Base-by-base conservation (phyloP, 2,888 invertebrate genomes). In the Yponomeuta plumbellus region DNA sequence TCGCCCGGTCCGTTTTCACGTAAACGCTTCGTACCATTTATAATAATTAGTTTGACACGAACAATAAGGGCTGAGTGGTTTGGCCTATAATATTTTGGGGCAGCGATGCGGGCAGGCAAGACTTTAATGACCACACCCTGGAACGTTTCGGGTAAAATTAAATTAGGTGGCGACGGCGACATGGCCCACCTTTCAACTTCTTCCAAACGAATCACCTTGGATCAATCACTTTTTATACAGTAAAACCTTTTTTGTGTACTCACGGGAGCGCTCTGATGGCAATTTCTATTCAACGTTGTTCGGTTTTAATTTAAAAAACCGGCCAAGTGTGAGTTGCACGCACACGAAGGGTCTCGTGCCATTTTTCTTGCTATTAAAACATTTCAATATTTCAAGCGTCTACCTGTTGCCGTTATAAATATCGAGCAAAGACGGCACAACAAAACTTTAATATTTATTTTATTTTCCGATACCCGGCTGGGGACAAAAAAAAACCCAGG, bases 81-180 rank as follows among this genome's bases (percentile, higher is more conserved):
- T 77, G 82, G 71, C 81, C 85, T 81, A 84, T 34, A 34, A 34
- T 34, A 34, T 34, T 80, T 83, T 83, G 80, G 79, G 73, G 73
- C 64, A 61, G 63, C 64, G 39, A 34, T 5, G 44, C 44, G 44
- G 44, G 17, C 44, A 52, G 44, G 40, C 66, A 65, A 23, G 66
- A 66, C 64, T 68, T 64, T 78, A 79, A 76, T 78, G 81, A 82
- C 86, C 88, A 79, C 86, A 74, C 87, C 87, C 80, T 74, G 71
- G 71, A 74, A 77, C 73, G 77, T 81, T 82, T 83, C 79, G 80
- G 79, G 79, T 80, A 77, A 88, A 88, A 89, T 89, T 88, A 88
- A 89, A 89, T 87, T 84, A 83, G 78, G 79, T 75, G 78, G 76
- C 79, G 79, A 82, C 79, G 80, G 75, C 76, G 58, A 64, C 61